Conservation (phyloP, 1,140 invertebrate genomes). For the Portunus trituberculatus region DNA sequence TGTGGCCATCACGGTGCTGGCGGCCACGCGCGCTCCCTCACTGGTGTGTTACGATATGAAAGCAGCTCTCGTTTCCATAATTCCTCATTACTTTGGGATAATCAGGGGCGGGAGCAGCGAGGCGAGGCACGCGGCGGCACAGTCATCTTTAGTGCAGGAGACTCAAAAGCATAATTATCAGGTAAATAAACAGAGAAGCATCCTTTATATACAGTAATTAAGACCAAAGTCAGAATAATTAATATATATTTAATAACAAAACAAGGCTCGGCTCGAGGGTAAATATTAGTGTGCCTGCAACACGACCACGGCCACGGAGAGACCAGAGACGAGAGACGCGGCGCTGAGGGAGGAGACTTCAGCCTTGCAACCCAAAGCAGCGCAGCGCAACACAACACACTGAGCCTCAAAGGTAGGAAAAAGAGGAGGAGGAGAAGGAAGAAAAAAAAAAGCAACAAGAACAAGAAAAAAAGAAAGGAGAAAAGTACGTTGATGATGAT, state of each 20-base stretch:
- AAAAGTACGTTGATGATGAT: no score
- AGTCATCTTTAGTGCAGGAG: not conserved
- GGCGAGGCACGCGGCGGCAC: not conserved
- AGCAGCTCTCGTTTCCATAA: not conserved
- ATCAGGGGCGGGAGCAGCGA: not conserved
- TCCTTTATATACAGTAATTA: not conserved
- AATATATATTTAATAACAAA: constrained; percentile 24
- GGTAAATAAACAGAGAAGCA: constrained; percentile 12
- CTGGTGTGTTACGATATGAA: not conserved
- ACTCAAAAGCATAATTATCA: constrained; percentile 9
- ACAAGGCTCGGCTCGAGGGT: not conserved
- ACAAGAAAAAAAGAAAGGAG: no score
- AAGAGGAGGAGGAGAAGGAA: not conserved
- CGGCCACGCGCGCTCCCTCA: no score
- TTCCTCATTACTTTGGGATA: not conserved
- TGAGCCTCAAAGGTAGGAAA: not conserved
- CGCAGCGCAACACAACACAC: no score
- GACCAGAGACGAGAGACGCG: no score
- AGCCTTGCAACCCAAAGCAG: no score
- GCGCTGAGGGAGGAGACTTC: no score
- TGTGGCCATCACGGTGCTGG: no score
- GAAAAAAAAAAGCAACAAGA: no score
- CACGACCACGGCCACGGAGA: not conserved
- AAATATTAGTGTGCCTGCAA: not conserved
- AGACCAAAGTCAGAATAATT: not conserved